Conservation (phyloP, 2,797 vertebrate genomes). For the Eulemur albifrons region DNA sequence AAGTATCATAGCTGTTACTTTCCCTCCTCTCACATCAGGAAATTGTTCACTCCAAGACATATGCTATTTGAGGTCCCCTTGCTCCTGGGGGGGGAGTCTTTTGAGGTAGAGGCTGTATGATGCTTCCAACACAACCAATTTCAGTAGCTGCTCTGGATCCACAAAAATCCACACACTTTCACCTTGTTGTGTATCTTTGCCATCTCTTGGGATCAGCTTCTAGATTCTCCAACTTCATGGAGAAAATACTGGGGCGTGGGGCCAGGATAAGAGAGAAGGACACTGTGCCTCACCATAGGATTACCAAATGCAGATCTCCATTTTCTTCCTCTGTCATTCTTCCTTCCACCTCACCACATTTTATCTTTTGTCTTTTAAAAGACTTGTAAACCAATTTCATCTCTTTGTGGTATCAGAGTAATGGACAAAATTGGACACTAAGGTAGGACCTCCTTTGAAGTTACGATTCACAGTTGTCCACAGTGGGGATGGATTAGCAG, state of each 20-base stretch:
- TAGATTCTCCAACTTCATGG: not conserved
- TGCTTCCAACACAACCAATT: not conserved
- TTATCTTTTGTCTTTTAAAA: not conserved
- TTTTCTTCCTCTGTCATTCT: not conserved
- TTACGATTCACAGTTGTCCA: not conserved
- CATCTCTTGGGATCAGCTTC: not conserved
- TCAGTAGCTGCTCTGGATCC: not conserved
- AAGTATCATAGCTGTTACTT: not conserved
- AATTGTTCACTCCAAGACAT: not conserved
- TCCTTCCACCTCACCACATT: no score
- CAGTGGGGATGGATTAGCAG: not conserved
- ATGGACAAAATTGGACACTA: not conserved
- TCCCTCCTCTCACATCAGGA: not conserved
- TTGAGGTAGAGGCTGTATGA: not conserved
- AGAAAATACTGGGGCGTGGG: not conserved
- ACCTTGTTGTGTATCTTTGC: not conserved
- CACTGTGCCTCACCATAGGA: not conserved
- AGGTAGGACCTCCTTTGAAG: not conserved
- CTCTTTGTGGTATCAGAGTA: not conserved
- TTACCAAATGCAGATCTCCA: not conserved
- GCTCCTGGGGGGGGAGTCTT: not conserved
- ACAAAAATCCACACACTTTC: not conserved
- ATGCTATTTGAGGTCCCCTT: not conserved
- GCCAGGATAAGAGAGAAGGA: not conserved
- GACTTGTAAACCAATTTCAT: not conserved